Conservation (phyloP, 2,113 vertebrate genomes). For the Pterocles gutturalis region DNA sequence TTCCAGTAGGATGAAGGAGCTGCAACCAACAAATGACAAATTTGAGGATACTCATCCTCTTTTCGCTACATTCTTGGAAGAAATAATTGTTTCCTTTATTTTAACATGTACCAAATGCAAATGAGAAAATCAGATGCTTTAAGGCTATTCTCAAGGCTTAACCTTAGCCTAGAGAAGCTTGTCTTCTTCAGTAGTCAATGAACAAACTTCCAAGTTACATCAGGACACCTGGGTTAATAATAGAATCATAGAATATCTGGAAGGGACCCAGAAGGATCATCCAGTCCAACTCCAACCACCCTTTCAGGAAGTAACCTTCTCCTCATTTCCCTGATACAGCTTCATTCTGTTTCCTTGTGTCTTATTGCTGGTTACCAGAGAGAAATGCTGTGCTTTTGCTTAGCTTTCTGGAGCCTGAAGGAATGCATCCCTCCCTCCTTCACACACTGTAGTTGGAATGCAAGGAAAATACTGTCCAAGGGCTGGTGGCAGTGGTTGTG, state of each 20-base stretch:
- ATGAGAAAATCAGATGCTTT: background rate
- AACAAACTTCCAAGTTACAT: background rate
- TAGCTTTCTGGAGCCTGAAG: background rate
- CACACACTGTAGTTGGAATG: background rate
- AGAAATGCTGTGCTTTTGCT: background rate
- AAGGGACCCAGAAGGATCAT: background rate
- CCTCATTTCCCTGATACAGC: background rate
- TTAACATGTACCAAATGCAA: background rate
- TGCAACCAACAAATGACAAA: background rate
- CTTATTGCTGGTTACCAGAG: background rate
- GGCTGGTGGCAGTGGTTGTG: background rate
- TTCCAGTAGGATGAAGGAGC: background rate
- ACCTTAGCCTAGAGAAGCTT: background rate
- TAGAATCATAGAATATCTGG: background rate
- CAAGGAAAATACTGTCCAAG: background rate
- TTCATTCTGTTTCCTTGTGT: rapidly evolving
- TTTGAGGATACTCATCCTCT: background rate
- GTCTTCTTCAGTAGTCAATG: background rate
- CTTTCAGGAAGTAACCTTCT: background rate
- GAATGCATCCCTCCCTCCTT: rapidly evolving
- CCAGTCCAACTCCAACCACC: background rate
- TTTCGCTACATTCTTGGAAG: background rate
- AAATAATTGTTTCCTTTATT: background rate
- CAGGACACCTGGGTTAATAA: background rate
- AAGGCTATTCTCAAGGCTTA: background rate